Evolutionary conservation across 2,113 vertebrate species (phyloP).

Genomic region (Climacteris rufus): DNA sequence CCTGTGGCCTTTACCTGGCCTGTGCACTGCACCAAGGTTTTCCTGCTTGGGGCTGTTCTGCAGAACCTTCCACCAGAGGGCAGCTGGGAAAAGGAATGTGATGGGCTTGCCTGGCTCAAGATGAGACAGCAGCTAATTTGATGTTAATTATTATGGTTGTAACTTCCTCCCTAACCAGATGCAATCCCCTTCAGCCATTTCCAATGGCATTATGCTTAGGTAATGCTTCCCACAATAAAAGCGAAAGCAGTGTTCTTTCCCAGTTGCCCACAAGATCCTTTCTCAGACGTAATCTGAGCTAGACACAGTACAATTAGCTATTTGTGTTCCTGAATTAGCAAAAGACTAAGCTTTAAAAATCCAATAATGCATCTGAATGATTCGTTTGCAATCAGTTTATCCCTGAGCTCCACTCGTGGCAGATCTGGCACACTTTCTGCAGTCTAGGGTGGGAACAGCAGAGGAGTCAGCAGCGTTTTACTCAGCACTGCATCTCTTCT

Average conservation of each 20-base stretch:
- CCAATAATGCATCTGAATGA: not conserved
- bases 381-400: not conserved
- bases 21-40: not conserved
- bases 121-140: not conserved
- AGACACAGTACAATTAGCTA: not conserved
- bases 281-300: not conserved
- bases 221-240: not conserved
- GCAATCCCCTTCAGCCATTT: not conserved
- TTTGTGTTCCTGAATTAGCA: not conserved
- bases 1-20: not conserved
- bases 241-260: not conserved
- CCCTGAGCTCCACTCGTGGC: not conserved
- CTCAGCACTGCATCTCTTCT: not conserved
- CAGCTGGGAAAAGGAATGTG: not conserved
- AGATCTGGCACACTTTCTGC: not conserved
- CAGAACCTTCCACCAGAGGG: constrained; percentile 14
- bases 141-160: constrained; percentile 12
- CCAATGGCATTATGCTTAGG: not conserved
- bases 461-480: not conserved
- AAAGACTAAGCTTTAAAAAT: constrained; percentile 1
- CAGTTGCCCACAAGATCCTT: not conserved
- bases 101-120: not conserved
- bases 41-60: not conserved
- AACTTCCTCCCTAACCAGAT: constrained; percentile 7
- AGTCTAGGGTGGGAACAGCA: not conserved